Base-by-base conservation (phyloP, 1,140 invertebrate genomes). In the Neuroterus valhalla region DNA sequence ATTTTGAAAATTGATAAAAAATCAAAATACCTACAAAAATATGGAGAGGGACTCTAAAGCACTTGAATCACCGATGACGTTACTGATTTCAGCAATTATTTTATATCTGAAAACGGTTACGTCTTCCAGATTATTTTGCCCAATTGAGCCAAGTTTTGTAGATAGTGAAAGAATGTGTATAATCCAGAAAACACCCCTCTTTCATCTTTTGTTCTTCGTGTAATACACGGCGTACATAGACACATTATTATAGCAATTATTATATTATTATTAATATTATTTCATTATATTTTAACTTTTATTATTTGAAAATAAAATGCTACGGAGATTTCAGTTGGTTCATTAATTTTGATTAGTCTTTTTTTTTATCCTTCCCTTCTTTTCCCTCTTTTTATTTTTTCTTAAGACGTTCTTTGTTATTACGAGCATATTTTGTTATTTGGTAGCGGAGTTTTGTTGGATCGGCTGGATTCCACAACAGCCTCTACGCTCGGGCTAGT, bases 221-320 rank as follows among this genome's bases (percentile, higher is more conserved):
- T 77, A 84, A 82, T 42, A 73, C 74, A 73, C 68, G 74, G 76
- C 76, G 76, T 66, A 77, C 45, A 72, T 81, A 81, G 77, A 78
- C 50, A 62, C 52, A 82, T 71, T 79, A 80, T 80, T 80, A 72
- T 79, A 81, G 76, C 77, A 73, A 81, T 81, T 81, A 82, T 83
- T 82, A 79, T 79, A 78, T 81, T 79, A 84, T 86, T 86, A 84
- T 83, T 85, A 87, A 79, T 84, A 85, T 89, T 82, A 86, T 85
- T 87, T 87, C 80, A 86, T 86, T 86, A 83, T 86, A 88, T 88
- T 89, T 89, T 85, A 86, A 88, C 79, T 87, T 86, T 85, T 82
- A 87, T 88, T 87, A 88, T 87, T 88, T 86, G 81, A 87, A 77
- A 89, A 88, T 89, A 89, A 89, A 88, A 83, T 79, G 68, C 80